Evolutionary conservation across 2,888 invertebrate species (phyloP), one percentile per base, ranked within the genome.

Genomic region (Timema cristinae): DNA sequence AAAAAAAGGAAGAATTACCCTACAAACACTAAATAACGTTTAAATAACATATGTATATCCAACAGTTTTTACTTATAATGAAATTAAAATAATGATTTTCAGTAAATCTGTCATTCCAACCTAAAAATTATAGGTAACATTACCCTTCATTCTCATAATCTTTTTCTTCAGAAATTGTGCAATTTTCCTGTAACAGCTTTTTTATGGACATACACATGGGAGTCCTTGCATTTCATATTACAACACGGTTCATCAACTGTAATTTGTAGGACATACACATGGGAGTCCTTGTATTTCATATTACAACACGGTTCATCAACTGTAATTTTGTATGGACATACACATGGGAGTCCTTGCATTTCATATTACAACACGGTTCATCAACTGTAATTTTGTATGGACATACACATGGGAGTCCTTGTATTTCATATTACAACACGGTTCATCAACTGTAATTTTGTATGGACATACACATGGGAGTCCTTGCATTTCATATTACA

Each of bases 331-430:
- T 13, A 63, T 63, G 48, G 63, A 6, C 5, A 63, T 63, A 48
- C 11, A 63, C 63, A 63, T 63, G 63, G 47, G 63, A 47, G 7
- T 32, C 63, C 63, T n/a, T n/a, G n/a, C n/a, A n/a, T n/a, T n/a
- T n/a, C n/a, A n/a, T n/a, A n/a, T n/a, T n/a, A n/a, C n/a, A n/a
- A n/a, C n/a, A n/a, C n/a, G 63, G 63, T 63, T 6, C 63, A 63
- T 63, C 63, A 63, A 32, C 47, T 63, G 63, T 63, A 32, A 63
- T 63, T 63, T 63, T n/a, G 16, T 13, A 63, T 63, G 48, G 63
- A 6, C 5, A 63, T 63, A 48, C 11, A 63, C 63, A 63, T 63
- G 63, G 47, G 63, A 47, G 7, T 32, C 63, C 63, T 10, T 32
- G 7, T 32, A 63, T 63, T 11, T 63, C 63, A 63, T 63, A 63